Evolutionary conservation across 2,113 vertebrate genomes (phyloP).

Genomic region (Merops nubicus): DNA sequence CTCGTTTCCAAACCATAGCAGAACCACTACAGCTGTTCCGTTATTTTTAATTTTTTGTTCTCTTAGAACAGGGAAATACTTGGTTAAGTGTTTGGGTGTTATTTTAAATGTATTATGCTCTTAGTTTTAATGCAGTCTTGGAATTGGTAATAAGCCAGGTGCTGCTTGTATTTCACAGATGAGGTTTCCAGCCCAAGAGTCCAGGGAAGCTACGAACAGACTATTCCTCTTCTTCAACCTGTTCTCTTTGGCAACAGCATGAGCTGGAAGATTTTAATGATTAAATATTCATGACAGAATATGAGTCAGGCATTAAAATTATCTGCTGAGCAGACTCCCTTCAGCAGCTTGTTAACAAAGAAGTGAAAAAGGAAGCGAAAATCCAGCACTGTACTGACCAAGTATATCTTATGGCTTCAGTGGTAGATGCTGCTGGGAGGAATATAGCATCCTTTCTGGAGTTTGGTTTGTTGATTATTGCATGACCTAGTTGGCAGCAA

Average conservation of each 20-base stretch:
- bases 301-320: neutral
- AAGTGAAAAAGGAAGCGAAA: neutral
- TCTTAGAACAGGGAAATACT: neutral
- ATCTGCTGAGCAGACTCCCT: neutral
- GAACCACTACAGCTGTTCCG: neutral
- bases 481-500: slow-evolving; percentile 23
- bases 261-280: neutral
- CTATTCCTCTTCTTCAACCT: neutral
- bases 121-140: neutral
- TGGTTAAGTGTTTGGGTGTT: neutral
- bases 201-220: neutral
- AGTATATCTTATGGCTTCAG: neutral
- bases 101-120: neutral
- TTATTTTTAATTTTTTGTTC: neutral
- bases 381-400: neutral
- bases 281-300: neutral
- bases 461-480: neutral
- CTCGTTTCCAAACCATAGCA: neutral
- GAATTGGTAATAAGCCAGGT: neutral
- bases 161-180: neutral
- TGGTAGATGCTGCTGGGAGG: neutral
- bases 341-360: neutral
- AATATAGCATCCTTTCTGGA: neutral
- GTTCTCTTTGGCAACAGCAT: neutral
- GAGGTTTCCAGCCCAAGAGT: neutral